These are phyloP conservation scores for Picathartes gymnocephalus DNA, from an alignment of 2,113 vertebrate genomes.

Conservation along the genomic window DNA sequence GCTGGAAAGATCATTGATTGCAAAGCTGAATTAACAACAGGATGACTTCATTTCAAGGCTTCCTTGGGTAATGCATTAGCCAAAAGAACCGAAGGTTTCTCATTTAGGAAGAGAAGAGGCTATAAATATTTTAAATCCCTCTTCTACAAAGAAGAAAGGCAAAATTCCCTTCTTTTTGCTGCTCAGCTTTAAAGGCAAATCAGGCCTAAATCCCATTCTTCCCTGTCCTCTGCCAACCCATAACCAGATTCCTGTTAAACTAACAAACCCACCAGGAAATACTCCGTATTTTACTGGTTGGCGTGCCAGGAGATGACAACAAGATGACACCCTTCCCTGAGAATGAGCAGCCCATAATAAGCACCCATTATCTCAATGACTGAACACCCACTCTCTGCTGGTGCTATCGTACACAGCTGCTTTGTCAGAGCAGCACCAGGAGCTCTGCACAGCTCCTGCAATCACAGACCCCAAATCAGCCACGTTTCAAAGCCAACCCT, in stretches of 20 bases:
- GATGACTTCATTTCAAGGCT: neutral
- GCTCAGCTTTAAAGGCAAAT: neutral
- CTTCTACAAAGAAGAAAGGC: neutral
- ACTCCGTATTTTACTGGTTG: neutral
- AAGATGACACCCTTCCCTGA: neutral
- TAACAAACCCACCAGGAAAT: neutral
- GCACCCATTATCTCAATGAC: neutral
- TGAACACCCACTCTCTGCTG: neutral
- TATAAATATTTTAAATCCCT: neutral
- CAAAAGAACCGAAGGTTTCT: neutral
- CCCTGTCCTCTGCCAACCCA: neutral
- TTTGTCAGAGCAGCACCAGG: neutral
- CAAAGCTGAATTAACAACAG: neutral
- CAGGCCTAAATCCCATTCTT: neutral
- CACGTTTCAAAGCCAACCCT: neutral
- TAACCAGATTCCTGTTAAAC: neutral
- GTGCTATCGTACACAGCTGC: neutral
- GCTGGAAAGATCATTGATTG: neutral
- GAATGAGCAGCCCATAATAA: slow-evolving; percentile 18
- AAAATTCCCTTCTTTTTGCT: neutral
- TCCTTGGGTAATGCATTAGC: neutral
- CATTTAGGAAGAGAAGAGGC: neutral
- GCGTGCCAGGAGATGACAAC: slow-evolving; percentile 1
- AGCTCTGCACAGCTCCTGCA: neutral
- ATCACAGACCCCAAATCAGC: neutral